Base-by-base conservation (phyloP, 2,888 invertebrate genomes). In the Stenotaenia linearis region DNA sequence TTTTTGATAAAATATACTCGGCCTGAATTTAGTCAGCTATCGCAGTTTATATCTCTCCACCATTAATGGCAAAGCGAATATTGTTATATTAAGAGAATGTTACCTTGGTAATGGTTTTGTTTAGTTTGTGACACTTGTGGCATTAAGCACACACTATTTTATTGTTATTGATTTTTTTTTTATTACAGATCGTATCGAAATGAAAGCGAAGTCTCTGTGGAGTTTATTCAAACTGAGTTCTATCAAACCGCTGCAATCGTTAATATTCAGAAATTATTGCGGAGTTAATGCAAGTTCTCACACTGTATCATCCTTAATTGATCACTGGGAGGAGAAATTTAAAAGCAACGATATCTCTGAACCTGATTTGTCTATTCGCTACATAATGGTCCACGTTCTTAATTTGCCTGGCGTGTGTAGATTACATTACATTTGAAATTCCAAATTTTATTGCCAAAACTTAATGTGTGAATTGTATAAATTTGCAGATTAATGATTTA, bases 321-420 rank as follows among this genome's bases (percentile, higher is more conserved):
- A 61, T 5, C 23, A 25, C 12, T 77, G 77, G 77, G 77, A 77
- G 37, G 81, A 84, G 2, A 87, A 86, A 83, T 87, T 90, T 81
- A 84, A 86, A 81, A 84, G 85, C 15, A 86, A 88, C 50, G 86
- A 87, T 35, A 86, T 90, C 78, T 86, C 87, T 0, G 90, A 90
- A 83, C 87, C 89, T 5, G 85, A 88, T 1, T 88, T 88, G 83
- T 90, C 90, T 80, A 86, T 90, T 74, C 88, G 89, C 82, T 88
- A 89, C 82, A 89, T 91, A 81, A 85, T 90, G 77, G 89, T 90
- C 15, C 89, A 89, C 84, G 87, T 89, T 75, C 83, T 90, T 45
- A 86, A 88, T 69, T 86, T 85, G 10, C 88, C 87, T 82, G 9
- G 61, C 7, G 61, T 61, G 25, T 5, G 25, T 25, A 61, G 15